Conservation (phyloP, 2,113 vertebrate species). For the Seriola aureovittata region DNA sequence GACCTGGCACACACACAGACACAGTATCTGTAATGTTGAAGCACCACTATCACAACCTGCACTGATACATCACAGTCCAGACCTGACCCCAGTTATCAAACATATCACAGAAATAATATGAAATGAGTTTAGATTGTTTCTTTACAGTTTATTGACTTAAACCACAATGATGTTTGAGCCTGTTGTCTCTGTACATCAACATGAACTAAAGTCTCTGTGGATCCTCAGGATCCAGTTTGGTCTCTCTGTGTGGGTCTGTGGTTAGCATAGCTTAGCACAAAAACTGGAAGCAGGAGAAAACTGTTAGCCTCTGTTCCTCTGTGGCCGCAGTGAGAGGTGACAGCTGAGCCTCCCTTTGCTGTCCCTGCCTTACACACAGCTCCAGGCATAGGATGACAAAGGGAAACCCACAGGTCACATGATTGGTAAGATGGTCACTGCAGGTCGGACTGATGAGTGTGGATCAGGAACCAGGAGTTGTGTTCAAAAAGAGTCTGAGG, state of each 20-base stretch:
- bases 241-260: not conserved
- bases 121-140: too few relatives aligned
- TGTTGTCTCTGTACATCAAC: too few relatives aligned
- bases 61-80: not conserved
- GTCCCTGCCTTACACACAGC: constrained; percentile 91
- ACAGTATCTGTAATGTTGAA: not conserved
- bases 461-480: not conserved
- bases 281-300: not conserved
- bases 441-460: not conserved
- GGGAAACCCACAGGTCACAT: constrained; percentile 93
- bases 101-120: too few relatives aligned
- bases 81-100: not conserved
- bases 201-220: too few relatives aligned
- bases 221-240: too few relatives aligned
- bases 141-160: too few relatives aligned
- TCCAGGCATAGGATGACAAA: constrained; percentile 99
- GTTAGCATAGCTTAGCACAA: not conserved
- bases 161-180: not conserved
- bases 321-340: constrained; percentile 69
- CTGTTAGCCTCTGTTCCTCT: too few relatives aligned
- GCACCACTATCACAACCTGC: not conserved
- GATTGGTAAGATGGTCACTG: constrained; percentile 8
- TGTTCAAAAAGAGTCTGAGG: too few relatives aligned
- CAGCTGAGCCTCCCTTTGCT: constrained; percentile 94
- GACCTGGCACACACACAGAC: constrained; percentile 52